Evolutionary conservation across 2,888 invertebrate genomes (phyloP), one percentile per base, ranked within the genome.

Genomic region (Euclidia mi): DNA sequence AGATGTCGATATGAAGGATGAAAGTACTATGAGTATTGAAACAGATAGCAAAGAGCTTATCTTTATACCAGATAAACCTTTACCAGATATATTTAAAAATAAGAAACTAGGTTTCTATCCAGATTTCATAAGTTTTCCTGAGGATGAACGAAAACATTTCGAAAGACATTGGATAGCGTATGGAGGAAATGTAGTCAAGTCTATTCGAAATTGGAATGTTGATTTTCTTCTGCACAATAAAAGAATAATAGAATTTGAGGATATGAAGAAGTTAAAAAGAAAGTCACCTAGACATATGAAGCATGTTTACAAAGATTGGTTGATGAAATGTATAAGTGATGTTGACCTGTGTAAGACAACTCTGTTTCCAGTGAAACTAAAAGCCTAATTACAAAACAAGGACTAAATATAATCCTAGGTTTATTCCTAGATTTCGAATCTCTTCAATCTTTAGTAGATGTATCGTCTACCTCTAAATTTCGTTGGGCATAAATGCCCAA

Each of bases 131-230:
- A 90, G 89, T 62, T 88, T 94, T 62, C 65, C 89, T 0, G 92
- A 92, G 63, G 77, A 85, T 0, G 91, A 92, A 65, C 81, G 90
- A 45, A 69, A 59, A 10, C 71, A 83, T 70, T 91, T 91, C 51
- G 94, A 94, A 73, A 92, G 96, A 67, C 96, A 96, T 85, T 96
- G 97, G 92, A 91, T 96, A 44, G 96, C 96, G 0, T 95, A 95
- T 59, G 96, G 96, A 2, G 96, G 96, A 1, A 82, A 65, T 10
- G 76, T 96, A 12, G 87, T 85, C 0, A 93, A 94, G 55, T 82
- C 92, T 9, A 56, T 94, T n/a, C 81, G 79, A 20, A 63, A 70
- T 1, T 76, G 78, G 53, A 83, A 93, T 32, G 87, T 93, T 0
- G 89, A 94, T 76, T 92, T 71, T 66, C 76, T 94, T 31, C 79